Evolutionary conservation across 2,797 vertebrate species (phyloP), one percentile per base, ranked within the genome.

Genomic region (Neostethus bicornis): DNA sequence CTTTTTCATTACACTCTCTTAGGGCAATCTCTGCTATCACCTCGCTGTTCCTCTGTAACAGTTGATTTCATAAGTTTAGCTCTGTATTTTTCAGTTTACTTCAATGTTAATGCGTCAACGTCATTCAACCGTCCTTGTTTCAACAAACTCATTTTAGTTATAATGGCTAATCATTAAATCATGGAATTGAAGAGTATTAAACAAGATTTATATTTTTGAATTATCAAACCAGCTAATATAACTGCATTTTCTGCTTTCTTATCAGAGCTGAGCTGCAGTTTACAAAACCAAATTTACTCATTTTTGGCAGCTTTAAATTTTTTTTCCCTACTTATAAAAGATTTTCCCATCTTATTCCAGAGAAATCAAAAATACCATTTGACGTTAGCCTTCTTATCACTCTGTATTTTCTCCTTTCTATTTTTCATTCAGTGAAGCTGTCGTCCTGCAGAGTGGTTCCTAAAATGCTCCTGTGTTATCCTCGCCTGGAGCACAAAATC

Each of bases 1-100:
- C 73, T 80, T 89, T 90, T 86, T 86, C 75, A 89, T 92, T 91
- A 89, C 48, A 42, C 73, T 85, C 87, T 84, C 80, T 81, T 65
- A 66, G 78, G 83, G 61, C 87, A 83, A 82, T 87, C 79, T 87
- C 72, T 80, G 71, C 79, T 87, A 83, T 82, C 80, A 73, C 77
- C 73, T 81, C 75, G 56, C 58, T 80, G 72, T 75, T 79, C 42
- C 72, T 75, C 55, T 26, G 49, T 86, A 73, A 87, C 59, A 80
- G 63, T 79, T 86, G 84, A 81, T 83, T 87, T 80, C 68, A 77
- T 42, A 64, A 84, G 70, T 78, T 84, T 75, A 59, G 26, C 69
- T 68, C 60, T 68, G 31, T 55, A 47, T 70, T 50, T 51, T 52
- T 14, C 35, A 34, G 39, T 49, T 53, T 60, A 41, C 44, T 50